These are phyloP conservation scores for Trissolcus basalis DNA, from an alignment of 1,140 invertebrate species.

Conservation along the genomic window DNA sequence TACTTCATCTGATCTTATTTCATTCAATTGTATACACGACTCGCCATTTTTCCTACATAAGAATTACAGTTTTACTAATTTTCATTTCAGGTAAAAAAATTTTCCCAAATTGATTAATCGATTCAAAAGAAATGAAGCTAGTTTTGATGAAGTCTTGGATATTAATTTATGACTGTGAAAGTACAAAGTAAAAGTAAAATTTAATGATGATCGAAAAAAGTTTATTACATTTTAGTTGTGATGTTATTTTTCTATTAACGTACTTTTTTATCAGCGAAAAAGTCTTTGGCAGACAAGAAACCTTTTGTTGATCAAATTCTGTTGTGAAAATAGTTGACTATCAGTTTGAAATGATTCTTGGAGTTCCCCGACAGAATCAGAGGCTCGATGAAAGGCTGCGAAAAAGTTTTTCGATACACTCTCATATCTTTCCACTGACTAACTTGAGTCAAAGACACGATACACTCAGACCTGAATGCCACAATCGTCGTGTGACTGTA, in stretches of 20 bases:
- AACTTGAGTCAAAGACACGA: conserved; percentile 28
- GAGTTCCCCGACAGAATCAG: conserved; percentile 21
- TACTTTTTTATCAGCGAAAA: conserved; percentile 14
- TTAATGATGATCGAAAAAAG: too few species aligned
- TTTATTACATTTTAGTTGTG: too few species aligned
- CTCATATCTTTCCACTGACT: conserved; percentile 41
- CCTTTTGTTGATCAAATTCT: conserved; percentile 30
- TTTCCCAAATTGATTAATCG: too few species aligned
- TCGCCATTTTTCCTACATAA: too few species aligned
- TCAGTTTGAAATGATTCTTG: conserved; percentile 36
- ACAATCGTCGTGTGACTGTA: conserved; percentile 2
- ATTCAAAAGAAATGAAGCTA: too few species aligned
- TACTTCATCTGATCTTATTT: too few species aligned
- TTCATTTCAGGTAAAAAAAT: too few species aligned
- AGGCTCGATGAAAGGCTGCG: conserved; percentile 18
- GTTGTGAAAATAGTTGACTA: conserved; percentile 29
- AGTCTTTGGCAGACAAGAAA: conserved; percentile 26
- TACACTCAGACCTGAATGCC: conserved; percentile 7
- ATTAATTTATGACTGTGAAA: too few species aligned
- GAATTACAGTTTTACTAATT: too few species aligned
- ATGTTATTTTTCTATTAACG: conserved; percentile 4
- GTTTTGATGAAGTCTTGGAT: too few species aligned
- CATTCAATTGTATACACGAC: too few species aligned
- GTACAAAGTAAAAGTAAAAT: too few species aligned
- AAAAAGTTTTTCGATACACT: conserved; percentile 41